These are phyloP conservation scores for Acanthochromis polyacanthus DNA, from an alignment of 2,113 vertebrate species.

Conservation along the genomic window DNA sequence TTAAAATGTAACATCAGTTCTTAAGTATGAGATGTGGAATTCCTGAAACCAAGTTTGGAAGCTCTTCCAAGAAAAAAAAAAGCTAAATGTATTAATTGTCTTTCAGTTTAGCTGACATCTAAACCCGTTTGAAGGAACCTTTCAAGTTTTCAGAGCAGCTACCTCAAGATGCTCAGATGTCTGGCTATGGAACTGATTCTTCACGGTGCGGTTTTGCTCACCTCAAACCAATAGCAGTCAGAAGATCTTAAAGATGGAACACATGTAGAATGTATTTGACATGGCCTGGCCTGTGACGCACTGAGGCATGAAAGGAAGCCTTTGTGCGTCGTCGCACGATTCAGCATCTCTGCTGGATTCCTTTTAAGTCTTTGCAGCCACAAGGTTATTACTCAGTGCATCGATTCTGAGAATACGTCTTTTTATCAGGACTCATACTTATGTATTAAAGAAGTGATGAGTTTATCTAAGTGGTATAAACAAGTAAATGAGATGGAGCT, in stretches of 20 bases:
- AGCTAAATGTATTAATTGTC: conserved; percentile 39
- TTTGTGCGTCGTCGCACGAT: conserved; percentile 45
- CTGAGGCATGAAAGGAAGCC: conserved; percentile 53
- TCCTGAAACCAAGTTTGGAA: conserved; percentile 38
- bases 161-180: conserved; percentile 49
- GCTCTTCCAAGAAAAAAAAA: conserved; percentile 15
- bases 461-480: conserved; percentile 44
- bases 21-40: conserved; percentile 25
- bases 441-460: conserved; percentile 28
- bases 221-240: conserved; percentile 39
- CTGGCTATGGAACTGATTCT: conserved; percentile 47
- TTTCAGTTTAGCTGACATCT: conserved; percentile 47
- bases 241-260: conserved; percentile 57
- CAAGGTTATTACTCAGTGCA: conserved; percentile 41
- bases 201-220: conserved; percentile 11
- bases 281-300: conserved; percentile 28
- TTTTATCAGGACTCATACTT: conserved; percentile 7
- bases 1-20: conserved; percentile 71
- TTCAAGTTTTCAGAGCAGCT: neutral
- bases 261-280: conserved; percentile 60
- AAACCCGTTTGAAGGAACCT: neutral
- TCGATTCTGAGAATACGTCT: neutral
- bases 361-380: conserved; percentile 26
- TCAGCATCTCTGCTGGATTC: conserved; percentile 25
- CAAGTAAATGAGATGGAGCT: conserved; percentile 38